A percentile compares a stretch with the other conserved stretches of the same genome.
These are phyloP conservation scores for Scelioninae gen. 1 DNA, from an alignment of 2,888 invertebrate genomes.

Conservation along the genomic window DNA sequence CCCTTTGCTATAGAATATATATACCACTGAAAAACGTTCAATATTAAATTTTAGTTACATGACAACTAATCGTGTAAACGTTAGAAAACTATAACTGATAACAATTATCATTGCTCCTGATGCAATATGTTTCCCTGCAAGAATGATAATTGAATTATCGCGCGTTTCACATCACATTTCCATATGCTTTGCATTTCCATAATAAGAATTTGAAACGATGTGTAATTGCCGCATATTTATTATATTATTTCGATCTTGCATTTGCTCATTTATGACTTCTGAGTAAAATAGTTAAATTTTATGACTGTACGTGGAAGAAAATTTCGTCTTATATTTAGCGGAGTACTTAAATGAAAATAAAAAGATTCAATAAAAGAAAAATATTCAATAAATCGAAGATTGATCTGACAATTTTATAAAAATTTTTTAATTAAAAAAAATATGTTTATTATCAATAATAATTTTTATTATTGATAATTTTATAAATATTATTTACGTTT, in stretches of 20 bases:
- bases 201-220: constrained; percentile 10
- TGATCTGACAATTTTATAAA: too few relatives aligned
- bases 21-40: neutral
- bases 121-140: neutral
- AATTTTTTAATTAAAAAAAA: too few relatives aligned
- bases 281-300: constrained; percentile 30
- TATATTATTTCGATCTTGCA: constrained; percentile 6
- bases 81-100: constrained; percentile 3
- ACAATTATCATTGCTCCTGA: constrained; percentile 1
- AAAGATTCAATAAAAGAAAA: too few relatives aligned
- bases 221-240: constrained; percentile 17
- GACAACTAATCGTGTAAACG: neutral
- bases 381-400: too few relatives aligned
- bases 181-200: constrained; percentile 13
- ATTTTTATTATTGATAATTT: too few relatives aligned
- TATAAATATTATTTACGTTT: too few relatives aligned
- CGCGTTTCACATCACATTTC: constrained; percentile 10
- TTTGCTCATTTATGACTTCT: constrained; percentile 17
- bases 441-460: too few relatives aligned
- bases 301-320: too few relatives aligned
- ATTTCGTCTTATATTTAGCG: too few relatives aligned
- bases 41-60: constrained; percentile 9
- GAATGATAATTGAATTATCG: constrained; percentile 35
- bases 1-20: neutral
- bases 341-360: too few relatives aligned